A percentile compares a stretch with the other conserved stretches of the same genome.
Conservation (phyloP, 2,113 vertebrate genomes). For the Lota lota region DNA sequence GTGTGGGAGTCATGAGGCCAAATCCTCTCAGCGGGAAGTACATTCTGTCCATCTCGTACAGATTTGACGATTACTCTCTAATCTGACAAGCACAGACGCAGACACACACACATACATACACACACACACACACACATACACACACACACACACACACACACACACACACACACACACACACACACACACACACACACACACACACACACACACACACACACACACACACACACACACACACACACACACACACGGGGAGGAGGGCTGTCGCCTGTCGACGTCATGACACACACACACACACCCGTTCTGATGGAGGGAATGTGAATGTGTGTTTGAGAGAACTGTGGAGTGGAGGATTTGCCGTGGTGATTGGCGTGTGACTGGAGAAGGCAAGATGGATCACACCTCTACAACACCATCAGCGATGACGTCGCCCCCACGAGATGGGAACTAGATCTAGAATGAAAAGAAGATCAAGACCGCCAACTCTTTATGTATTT, state of each 20-base stretch:
- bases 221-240: neutral
- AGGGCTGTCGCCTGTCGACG: neutral
- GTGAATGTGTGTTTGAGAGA: no score
- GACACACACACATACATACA: neutral
- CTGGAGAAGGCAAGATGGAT: no score
- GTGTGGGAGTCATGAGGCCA: neutral
- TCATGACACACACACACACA: slow-evolving; percentile 4
- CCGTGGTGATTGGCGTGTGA: no score
- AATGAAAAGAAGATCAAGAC: no score
- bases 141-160: neutral
- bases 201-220: neutral
- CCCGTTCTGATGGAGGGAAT: neutral
- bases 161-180: slow-evolving; percentile 1
- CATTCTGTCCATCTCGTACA: neutral
- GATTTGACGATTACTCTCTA: neutral
- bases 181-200: neutral
- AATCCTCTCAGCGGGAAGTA: neutral
- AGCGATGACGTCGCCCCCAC: no score
- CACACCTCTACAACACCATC: no score
- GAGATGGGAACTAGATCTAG: no score
- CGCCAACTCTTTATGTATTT: no score
- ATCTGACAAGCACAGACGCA: neutral
- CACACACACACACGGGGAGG: neutral
- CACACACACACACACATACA: neutral
- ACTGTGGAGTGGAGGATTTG: no score